Conservation (phyloP, 2,888 invertebrate genomes). For the Acanthosoma haemorrhoidale region DNA sequence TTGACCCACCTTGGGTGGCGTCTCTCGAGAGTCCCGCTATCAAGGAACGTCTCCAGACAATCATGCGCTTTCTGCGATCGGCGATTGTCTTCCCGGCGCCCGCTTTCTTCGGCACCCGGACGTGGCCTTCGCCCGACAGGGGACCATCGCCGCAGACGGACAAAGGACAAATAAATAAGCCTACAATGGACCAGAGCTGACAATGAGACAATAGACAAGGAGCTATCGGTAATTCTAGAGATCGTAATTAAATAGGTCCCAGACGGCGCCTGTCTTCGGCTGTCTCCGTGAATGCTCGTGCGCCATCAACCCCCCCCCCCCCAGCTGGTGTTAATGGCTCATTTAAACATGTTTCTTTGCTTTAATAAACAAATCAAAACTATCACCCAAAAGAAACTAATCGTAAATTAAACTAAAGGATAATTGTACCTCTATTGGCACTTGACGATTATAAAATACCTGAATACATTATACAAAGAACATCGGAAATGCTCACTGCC, state of each 20-base stretch:
- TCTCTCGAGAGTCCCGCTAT: too few relatives aligned
- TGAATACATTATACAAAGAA: too few relatives aligned
- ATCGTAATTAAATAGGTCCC: constrained; percentile 22
- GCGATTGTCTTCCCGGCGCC: not conserved
- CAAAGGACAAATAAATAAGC: constrained; percentile 16
- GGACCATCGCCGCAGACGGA: not conserved
- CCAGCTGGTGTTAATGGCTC: too few relatives aligned
- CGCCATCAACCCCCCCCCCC: not conserved
- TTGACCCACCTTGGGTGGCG: too few relatives aligned
- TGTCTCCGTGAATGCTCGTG: not conserved
- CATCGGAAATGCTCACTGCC: too few relatives aligned
- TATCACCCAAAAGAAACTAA: too few relatives aligned
- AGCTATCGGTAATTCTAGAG: constrained; percentile 5
- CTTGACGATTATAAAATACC: too few relatives aligned
- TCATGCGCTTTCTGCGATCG: not conserved
- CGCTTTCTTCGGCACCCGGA: not conserved
- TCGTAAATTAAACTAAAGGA: not conserved
- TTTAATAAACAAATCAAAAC: too few relatives aligned
- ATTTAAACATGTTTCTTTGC: too few relatives aligned
- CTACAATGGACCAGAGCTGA: not conserved
- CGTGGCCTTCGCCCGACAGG: constrained; percentile 18
- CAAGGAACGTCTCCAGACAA: too few relatives aligned
- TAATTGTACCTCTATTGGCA: too few relatives aligned
- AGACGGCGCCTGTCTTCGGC: constrained; percentile 15
- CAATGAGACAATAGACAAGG: constrained; percentile 11